Conservation (phyloP, 2,113 vertebrate genomes). For the Ailurus styani region DNA sequence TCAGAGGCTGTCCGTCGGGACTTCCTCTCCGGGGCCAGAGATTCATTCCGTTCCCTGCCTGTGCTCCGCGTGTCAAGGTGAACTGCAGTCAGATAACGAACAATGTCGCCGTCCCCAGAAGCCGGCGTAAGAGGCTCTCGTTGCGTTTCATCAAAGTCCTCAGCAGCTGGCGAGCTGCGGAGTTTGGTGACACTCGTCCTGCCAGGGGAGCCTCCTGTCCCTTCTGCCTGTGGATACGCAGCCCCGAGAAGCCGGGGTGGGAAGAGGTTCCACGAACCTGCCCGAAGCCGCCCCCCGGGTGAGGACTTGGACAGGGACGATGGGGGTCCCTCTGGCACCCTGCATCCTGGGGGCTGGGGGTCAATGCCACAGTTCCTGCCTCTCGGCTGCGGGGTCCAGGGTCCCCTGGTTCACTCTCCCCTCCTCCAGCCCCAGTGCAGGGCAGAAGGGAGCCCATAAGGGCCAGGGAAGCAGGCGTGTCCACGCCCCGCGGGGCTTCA, state of each 20-base stretch:
- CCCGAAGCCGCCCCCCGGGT: not conserved
- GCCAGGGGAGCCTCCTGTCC: conserved; percentile 35
- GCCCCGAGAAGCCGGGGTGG: conserved; percentile 62
- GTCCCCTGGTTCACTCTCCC: no score
- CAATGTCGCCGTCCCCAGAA: conserved; percentile 79
- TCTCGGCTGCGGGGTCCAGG: not conserved
- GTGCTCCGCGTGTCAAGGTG: conserved; percentile 79
- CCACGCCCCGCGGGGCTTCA: not conserved
- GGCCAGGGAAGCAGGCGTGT: no score
- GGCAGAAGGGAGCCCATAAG: not conserved
- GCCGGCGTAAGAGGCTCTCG: conserved; percentile 79
- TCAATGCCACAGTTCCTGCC: not conserved
- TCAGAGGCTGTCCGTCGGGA: conserved; percentile 60
- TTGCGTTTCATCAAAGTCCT: conserved; percentile 79
- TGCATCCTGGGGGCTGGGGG: not conserved
- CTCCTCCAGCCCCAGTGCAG: not conserved
- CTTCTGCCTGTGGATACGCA: conserved; percentile 76
- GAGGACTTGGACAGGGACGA: not conserved
- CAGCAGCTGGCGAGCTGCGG: conserved; percentile 77
- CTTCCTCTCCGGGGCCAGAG: conserved; percentile 70
- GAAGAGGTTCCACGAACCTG: conserved; percentile 65
- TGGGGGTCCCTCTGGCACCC: not conserved
- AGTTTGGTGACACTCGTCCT: conserved; percentile 77
- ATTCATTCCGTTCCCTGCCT: conserved; percentile 71
- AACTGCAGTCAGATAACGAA: conserved; percentile 79